Conservation (phyloP, 2,888 invertebrate genomes). For the Villa cingulata region DNA sequence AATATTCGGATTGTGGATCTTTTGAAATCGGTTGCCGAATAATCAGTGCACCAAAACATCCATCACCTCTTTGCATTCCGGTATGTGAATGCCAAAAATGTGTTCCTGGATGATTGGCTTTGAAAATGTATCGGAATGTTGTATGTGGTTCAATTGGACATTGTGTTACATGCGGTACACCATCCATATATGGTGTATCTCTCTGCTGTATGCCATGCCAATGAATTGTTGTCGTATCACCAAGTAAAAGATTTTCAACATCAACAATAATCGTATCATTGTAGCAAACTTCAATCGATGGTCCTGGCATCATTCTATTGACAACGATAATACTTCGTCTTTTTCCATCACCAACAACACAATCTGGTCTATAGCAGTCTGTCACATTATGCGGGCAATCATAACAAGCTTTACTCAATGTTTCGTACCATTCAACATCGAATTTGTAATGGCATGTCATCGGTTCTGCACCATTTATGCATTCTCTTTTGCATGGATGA, state of each 20-base stretch:
- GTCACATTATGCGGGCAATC: slow-evolving; percentile 60
- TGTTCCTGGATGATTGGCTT: slow-evolving; percentile 60
- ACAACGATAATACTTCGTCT: slow-evolving; percentile 60
- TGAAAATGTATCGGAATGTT: slow-evolving; percentile 62
- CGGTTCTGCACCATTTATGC: slow-evolving; percentile 38
- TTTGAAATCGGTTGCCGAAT: slow-evolving; percentile 51
- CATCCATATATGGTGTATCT: slow-evolving; percentile 74
- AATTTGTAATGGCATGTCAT: slow-evolving; percentile 51
- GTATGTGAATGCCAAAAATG: slow-evolving; percentile 77
- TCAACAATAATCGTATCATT: slow-evolving; percentile 75
- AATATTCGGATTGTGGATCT: slow-evolving; percentile 51
- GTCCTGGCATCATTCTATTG: slow-evolving; percentile 80
- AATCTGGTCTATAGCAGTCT: slow-evolving; percentile 66
- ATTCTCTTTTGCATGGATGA: slow-evolving; percentile 48
- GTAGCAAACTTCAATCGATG: slow-evolving; percentile 72
- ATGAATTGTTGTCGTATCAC: slow-evolving; percentile 74
- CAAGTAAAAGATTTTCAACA: slow-evolving; percentile 62
- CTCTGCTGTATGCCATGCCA: slow-evolving; percentile 84
- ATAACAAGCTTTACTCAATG: slow-evolving; percentile 79
- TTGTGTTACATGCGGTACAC: slow-evolving; percentile 73
- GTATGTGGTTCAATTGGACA: slow-evolving; percentile 66
- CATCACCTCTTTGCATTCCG: slow-evolving; percentile 78
- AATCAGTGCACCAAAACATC: slow-evolving; percentile 65
- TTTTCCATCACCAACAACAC: slow-evolving; percentile 72
- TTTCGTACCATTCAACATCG: slow-evolving; percentile 60